Conservation (phyloP, 2,888 invertebrate genomes). For the Meloe dianella region DNA sequence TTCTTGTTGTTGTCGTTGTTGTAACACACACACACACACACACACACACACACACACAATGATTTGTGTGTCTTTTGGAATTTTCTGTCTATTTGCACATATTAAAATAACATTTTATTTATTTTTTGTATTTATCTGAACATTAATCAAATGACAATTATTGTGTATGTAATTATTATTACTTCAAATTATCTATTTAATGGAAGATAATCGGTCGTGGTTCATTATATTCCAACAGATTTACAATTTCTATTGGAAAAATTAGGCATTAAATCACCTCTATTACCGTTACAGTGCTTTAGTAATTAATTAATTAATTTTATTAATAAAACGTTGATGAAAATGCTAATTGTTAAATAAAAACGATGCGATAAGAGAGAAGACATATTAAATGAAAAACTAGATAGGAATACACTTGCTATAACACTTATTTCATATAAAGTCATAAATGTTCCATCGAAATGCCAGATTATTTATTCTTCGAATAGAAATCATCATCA, state of each 20-base stretch:
- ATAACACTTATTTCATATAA: slow-evolving; percentile 7
- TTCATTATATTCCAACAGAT: neutral
- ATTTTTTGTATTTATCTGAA: too few species aligned
- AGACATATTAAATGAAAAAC: neutral
- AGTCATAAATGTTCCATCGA: slow-evolving; percentile 11
- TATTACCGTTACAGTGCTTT: neutral
- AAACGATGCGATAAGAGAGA: neutral
- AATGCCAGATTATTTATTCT: slow-evolving; percentile 5
- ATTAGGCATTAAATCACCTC: neutral
- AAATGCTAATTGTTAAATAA: neutral
- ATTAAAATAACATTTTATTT: too few species aligned
- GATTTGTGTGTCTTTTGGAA: too few species aligned
- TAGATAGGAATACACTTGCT: too few species aligned
- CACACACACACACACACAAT: too few species aligned
- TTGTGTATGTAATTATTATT: neutral
- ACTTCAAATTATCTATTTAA: neutral
- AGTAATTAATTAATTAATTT: neutral
- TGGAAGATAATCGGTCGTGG: neutral
- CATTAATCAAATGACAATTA: neutral
- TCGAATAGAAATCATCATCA: too few species aligned
- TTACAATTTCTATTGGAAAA: neutral
- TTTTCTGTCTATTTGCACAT: too few species aligned
- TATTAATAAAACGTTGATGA: neutral
- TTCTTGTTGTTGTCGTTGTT: too few species aligned
- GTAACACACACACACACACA: too few species aligned